Evolutionary conservation across 1,140 invertebrate genomes (phyloP).

Genomic region (Cyclargus thomasi): DNA sequence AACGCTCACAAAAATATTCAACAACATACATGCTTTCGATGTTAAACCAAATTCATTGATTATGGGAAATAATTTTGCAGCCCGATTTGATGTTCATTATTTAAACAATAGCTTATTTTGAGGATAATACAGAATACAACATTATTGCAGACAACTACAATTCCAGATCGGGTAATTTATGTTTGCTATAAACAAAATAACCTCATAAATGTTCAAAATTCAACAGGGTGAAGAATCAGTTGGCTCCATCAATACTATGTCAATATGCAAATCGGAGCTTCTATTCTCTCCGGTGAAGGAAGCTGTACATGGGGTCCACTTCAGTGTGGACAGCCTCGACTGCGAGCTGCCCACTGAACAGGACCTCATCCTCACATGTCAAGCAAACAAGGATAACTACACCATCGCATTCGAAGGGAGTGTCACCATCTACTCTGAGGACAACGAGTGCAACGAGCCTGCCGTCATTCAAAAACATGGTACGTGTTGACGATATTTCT

Average conservation of each 20-base stretch:
- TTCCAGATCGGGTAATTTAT: not conserved
- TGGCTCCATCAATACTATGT: conserved; percentile 85
- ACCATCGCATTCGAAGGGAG: conserved; percentile 95
- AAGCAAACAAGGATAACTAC: conserved; percentile 94
- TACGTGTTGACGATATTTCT: conserved; percentile 23
- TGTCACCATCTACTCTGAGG: conserved; percentile 88
- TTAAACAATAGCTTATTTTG: no score
- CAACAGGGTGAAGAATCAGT: conserved; percentile 83
- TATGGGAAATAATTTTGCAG: not conserved
- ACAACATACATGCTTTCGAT: not conserved
- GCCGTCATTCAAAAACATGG: conserved; percentile 71
- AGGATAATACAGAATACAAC: no score
- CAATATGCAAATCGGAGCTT: conserved; percentile 91
- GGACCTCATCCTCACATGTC: conserved; percentile 91
- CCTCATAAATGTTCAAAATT: conserved; percentile 22
- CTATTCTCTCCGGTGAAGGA: conserved; percentile 94
- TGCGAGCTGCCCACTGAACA: conserved; percentile 84
- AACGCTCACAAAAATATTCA: conserved; percentile 13
- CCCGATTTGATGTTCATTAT: not conserved
- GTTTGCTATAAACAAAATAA: not conserved
- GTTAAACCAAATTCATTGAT: not conserved
- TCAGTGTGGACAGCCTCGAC: conserved; percentile 93
- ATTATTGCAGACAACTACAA: not conserved
- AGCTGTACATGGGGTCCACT: conserved; percentile 82
- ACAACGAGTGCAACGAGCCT: conserved; percentile 77